Evolutionary conservation across 2,797 vertebrate species (phyloP).

Genomic region (Synaphobranchus kaupii): DNA sequence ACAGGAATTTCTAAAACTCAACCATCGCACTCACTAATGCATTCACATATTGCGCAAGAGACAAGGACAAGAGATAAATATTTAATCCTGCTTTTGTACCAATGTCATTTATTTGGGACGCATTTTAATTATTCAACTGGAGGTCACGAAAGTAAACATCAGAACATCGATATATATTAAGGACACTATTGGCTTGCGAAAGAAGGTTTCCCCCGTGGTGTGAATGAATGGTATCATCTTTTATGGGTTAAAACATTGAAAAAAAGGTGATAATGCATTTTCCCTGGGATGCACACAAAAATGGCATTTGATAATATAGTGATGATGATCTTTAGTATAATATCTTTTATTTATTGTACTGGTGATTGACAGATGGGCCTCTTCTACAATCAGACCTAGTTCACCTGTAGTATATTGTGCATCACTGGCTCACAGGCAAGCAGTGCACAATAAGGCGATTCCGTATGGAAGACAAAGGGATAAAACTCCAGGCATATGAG

Average conservation of each 20-base stretch:
- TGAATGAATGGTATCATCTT: neutral
- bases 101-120: neutral
- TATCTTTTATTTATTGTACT: neutral
- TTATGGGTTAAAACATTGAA: neutral
- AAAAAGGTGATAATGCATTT: neutral
- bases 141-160: neutral
- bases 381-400: neutral
- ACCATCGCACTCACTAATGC: neutral
- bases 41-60: conserved; percentile 45
- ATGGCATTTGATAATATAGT: neutral
- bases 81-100: neutral
- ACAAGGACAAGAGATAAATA: conserved; percentile 44
- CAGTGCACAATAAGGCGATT: neutral
- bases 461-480: neutral
- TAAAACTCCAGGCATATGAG: neutral
- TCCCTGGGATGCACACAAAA: neutral
- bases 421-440: neutral
- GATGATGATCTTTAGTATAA: neutral
- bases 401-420: neutral
- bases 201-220: neutral
- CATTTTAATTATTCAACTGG: neutral
- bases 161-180: neutral
- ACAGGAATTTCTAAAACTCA: conserved; percentile 42
- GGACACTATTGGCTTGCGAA: neutral
- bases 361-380: neutral